Evolutionary conservation across 2,888 invertebrate genomes (phyloP), one percentile per base, ranked within the genome.

Genomic region (Muschampia staudingeri): DNA sequence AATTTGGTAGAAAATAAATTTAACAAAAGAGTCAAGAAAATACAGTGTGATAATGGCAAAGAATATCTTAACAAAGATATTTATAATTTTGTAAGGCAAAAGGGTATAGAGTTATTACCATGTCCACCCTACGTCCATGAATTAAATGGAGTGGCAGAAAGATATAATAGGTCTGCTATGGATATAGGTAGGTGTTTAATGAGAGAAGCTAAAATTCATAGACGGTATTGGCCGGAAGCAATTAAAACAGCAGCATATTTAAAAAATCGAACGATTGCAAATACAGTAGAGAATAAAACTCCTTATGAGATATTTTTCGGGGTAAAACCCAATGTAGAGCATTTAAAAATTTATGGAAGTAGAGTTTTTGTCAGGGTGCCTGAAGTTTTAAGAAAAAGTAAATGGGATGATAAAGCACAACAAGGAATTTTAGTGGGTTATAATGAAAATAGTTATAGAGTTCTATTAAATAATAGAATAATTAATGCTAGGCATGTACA

Each of bases 61-160:
- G 87, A 89, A 79, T 89, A 89, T 71, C 70, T 88, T 56, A 88
- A 89, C 78, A 76, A 76, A 7, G 84, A 86, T 69, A 61, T 90
- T 81, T 88, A 84, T 84, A 71, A 85, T 69, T 89, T 89, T 78
- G 72, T 80, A 48, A 88, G 78, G 42, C 65, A 88, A 48, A 88
- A 88, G 65, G 89, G 88, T 40, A 89, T 89, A 80, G 56, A 81
- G 70, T 81, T 89, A 77, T 78, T 80, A 80, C 84, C 89, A 61
- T 88, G 88, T 84, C 88, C 89, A 81, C 81, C 89, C 14, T 90
- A 89, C 67, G 86, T 87, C 6, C 89, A 90, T 84, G 87, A 90
- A 84, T 82, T 90, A 82, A 90, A 90, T 86, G 89, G 89, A 72
- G 82, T 82, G 76, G 88, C 88, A 2, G 88, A 89, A 82, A 87